Base-by-base conservation (phyloP, 2,113 vertebrate genomes). In the Bombycilla garrulus region DNA sequence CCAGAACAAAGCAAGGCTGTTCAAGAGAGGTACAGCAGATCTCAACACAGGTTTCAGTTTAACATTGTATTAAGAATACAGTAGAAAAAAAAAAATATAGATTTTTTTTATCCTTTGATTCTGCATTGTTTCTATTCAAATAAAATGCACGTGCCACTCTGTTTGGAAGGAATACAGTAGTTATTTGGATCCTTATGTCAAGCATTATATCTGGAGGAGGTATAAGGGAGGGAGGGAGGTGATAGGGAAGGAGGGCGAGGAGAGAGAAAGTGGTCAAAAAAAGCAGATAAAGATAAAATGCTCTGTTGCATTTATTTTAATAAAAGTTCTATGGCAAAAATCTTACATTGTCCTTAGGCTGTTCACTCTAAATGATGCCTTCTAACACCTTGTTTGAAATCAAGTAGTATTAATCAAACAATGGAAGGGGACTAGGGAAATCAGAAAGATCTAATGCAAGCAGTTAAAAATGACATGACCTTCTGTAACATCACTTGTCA, bases 401-500 rank as follows among this genome's bases (percentile, higher is more conserved):
- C 97, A 97, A 98, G 92, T 87, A 97, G 93, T 96, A 98, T 97
- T 98, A 98, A 98, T 98, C 97, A 98, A 98, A 98, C 97, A 98
- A 98, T 66, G 78, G 97, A 96, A 96, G 94, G 98, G 98, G 98
- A 98, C 98, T 62, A 97, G 98, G 99, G 98, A 99, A 99, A 99
- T 99, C 99, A 99, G 98, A 98, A 98, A 98, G 98, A 98, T 99
- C 98, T 99, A 98, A 99, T 98, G 98, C 98, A 99, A 98, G 98
- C 98, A 99, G 98, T 99, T 99, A 99, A 98, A 99, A 99, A 98
- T 99, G 98, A 99, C 98, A 98, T 98, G 99, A 99, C 98, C 99
- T 99, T 99, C 99, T 99, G 98, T 99, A 99, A 99, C 98, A 98
- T 99, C 98, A 99, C 99, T 98, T 98, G 98, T 99, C 98, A 99